Base-by-base conservation (phyloP, 2,797 vertebrate genomes). In the Sebastes oblongus region DNA sequence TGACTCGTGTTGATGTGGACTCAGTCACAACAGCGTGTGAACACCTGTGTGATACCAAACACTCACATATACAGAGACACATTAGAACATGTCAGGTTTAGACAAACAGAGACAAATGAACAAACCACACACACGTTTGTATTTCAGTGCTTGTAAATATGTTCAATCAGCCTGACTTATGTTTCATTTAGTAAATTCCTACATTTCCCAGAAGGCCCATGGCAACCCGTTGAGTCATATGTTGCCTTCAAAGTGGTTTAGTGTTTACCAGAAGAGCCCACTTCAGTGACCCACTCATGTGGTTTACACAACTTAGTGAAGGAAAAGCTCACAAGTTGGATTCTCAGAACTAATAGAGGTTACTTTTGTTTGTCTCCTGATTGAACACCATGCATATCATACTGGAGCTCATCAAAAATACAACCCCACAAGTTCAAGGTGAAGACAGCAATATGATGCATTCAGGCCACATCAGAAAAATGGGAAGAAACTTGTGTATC, bases 61-160 rank as follows among this genome's bases (percentile, higher is more conserved):
- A 25, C 24, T 22, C 24, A 12, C 8, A n/a, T 30, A 78, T 34
- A 76, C 59, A 77, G 18, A 59, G 16, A 69, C 74, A 46, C 58
- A 30, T 25, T 22, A 66, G 3, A 22, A 54, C 66, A 75, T 27
- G 70, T 54, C 61, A 54, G 56, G n/a, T 29, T 75, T 18, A 60
- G 66, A 81, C 77, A 62, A 66, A 77, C 8, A 30, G 42, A 66
- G 77, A 62, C 14, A 4, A 14, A 39, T 55, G 56, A 59, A 36
- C 82, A 73, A 56, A 11, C 14, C 58, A 58, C 59, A 65, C 64
- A 74, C 70, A 71, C 20, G 2, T 68, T 58, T 81, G 62, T 65
- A 29, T n/a, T 30, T 20, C 32, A 25, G 0, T 68, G 70, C 39
- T 71, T 78, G 61, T 78, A 79, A 82, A 80, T 79, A 79, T 39